Evolutionary conservation across 92 coral and sea anemone species (phyloP).

Genomic region (Porites cylindrica): DNA sequence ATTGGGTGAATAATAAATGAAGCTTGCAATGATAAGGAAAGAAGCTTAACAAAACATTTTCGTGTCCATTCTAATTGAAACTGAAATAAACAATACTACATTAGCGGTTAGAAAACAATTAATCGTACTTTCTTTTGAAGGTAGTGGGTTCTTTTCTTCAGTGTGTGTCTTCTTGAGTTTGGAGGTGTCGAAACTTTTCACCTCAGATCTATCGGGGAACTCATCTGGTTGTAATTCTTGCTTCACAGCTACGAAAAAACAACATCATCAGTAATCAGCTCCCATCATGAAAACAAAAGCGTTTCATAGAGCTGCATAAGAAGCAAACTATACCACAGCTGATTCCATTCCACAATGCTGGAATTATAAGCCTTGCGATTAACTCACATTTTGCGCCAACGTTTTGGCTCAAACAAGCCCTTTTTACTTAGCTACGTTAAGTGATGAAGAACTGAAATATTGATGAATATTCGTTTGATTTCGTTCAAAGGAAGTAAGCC

Average conservation of each 20-base stretch:
- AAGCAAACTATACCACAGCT: too few species aligned
- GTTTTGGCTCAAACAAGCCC: too few species aligned
- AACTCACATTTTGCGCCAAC: too few species aligned
- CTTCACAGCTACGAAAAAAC: constrained; percentile 66
- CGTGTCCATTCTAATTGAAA: neutral
- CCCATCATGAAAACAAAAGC: too few species aligned
- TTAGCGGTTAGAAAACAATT: neutral
- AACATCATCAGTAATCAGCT: too few species aligned
- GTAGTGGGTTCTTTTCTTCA: constrained; percentile 90
- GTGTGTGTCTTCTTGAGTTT: constrained; percentile 89
- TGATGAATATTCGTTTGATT: neutral
- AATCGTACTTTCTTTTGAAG: constrained; percentile 89
- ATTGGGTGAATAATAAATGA: neutral
- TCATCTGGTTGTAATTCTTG: constrained; percentile 91
- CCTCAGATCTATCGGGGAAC: constrained; percentile 90
- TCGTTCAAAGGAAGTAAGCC: constrained; percentile 5
- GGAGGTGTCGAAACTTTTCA: constrained; percentile 71
- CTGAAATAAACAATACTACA: constrained; percentile 26
- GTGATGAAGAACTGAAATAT: constrained; percentile 2
- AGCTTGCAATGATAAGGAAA: constrained; percentile 3
- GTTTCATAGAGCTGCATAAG: too few species aligned
- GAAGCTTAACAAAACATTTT: neutral
- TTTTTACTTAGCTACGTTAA: too few species aligned
- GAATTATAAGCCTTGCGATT: too few species aligned
- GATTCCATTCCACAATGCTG: too few species aligned